phyloP scores from a whole-genome alignment of 1,140 invertebrate genomes.

The Atopsyche davidsoni region DNA sequence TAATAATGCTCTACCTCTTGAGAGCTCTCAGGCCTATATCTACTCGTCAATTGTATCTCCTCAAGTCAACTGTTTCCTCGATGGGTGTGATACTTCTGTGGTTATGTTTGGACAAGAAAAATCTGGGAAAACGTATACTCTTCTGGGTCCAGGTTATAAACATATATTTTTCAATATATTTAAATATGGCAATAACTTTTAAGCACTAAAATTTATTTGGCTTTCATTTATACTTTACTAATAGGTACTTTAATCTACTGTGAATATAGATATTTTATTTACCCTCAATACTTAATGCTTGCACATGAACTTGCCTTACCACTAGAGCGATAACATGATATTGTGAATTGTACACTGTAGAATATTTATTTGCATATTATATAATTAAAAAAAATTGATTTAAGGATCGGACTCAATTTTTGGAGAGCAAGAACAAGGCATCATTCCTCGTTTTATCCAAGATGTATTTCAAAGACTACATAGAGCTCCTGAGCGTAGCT shows the following conservation, averaged over 20 bases:
- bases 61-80: conserved; percentile 56
- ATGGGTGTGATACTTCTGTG: conserved; percentile 67
- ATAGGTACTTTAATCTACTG: neutral
- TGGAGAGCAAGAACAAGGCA: conserved; percentile 66
- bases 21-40: conserved; percentile 37
- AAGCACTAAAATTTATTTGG: neutral
- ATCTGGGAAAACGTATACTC: conserved; percentile 72
- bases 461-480: conserved; percentile 64
- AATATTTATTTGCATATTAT: neutral
- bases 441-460: conserved; percentile 67
- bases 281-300: too few species aligned
- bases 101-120: conserved; percentile 72
- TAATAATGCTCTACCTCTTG: conserved; percentile 54
- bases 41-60: conserved; percentile 14
- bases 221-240: neutral
- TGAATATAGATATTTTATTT: neutral
- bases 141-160: conserved; percentile 61
- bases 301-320: too few species aligned
- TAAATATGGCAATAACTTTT: neutral
- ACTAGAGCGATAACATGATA: too few species aligned
- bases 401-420: conserved; percentile 58
- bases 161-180: neutral
- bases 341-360: too few species aligned
- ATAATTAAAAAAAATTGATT: conserved; percentile 22
- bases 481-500: conserved; percentile 53